phyloP scores from a whole-genome alignment of 2,888 invertebrate species.

The Diaprepes abbreviatus region DNA sequence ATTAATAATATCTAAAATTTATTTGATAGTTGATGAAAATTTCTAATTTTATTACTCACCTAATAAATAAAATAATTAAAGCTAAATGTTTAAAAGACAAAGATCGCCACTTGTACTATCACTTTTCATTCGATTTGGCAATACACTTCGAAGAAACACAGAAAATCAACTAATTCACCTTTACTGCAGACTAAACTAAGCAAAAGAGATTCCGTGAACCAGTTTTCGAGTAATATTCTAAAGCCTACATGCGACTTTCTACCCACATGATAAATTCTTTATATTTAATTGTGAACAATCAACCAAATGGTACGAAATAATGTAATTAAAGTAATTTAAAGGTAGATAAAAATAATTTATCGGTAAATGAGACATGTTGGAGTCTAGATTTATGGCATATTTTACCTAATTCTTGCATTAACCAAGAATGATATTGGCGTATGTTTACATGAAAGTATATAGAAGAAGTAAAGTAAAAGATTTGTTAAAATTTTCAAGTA shows the following conservation, averaged over 20 bases:
- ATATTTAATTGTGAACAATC: slow-evolving; percentile 31
- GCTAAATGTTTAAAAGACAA: too few relatives aligned
- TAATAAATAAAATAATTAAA: too few relatives aligned
- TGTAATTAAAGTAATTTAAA: slow-evolving; percentile 16
- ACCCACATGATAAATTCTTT: slow-evolving; percentile 52
- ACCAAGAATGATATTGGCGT: slow-evolving; percentile 43
- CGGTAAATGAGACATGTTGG: slow-evolving; percentile 10
- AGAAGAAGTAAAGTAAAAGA: too few relatives aligned
- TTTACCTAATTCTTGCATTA: slow-evolving; percentile 50
- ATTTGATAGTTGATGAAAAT: too few relatives aligned
- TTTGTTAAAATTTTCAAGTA: too few relatives aligned
- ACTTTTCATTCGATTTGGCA: too few relatives aligned
- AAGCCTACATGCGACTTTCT: slow-evolving; percentile 51
- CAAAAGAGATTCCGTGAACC: slow-evolving; percentile 48
- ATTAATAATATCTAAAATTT: too few relatives aligned
- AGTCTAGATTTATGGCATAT: slow-evolving; percentile 14
- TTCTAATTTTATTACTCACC: too few relatives aligned
- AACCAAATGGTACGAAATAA: slow-evolving; percentile 13
- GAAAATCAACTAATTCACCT: slow-evolving; percentile 32
- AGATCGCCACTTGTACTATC: too few relatives aligned
- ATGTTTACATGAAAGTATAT: too few relatives aligned
- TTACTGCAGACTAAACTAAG: slow-evolving; percentile 29
- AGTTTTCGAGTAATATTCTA: slow-evolving; percentile 50
- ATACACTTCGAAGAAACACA: background rate
- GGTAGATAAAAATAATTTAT: slow-evolving; percentile 12